These are phyloP conservation scores for Brachionus asplanchnoidis DNA, from an alignment of 1,140 invertebrate genomes.

Conservation along the genomic window DNA sequence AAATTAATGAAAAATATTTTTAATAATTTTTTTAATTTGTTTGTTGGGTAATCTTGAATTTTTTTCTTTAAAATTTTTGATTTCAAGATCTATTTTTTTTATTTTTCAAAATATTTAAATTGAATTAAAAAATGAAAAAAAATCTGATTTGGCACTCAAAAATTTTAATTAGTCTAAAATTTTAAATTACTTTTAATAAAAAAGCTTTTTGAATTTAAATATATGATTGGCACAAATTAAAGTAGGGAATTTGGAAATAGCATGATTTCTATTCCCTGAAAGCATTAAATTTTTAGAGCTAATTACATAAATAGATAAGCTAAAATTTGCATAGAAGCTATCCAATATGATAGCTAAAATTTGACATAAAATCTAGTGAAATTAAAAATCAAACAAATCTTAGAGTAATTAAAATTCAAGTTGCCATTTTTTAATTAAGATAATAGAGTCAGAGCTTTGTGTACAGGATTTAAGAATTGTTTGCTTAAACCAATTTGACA, in stretches of 20 bases:
- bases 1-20: too few species aligned
- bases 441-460: neutral
- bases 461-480: constrained; percentile 1
- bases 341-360: neutral
- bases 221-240: neutral
- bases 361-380: neutral
- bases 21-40: too few species aligned
- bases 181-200: neutral
- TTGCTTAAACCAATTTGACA: constrained; percentile 17
- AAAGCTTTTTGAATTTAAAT: neutral
- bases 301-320: neutral
- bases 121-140: too few species aligned
- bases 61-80: too few species aligned
- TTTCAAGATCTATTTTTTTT: too few species aligned
- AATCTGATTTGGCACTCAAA: too few species aligned
- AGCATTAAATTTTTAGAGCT: neutral
- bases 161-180: too few species aligned
- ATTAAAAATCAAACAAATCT: neutral
- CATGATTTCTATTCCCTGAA: neutral
- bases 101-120: too few species aligned
- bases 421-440: neutral
- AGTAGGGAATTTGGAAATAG: neutral
- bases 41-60: too few species aligned
- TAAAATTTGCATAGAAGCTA: neutral
- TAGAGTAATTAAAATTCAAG: neutral